Evolutionary conservation across 2,888 invertebrate species (phyloP).

Genomic region (Ichneumon xanthorius): DNA sequence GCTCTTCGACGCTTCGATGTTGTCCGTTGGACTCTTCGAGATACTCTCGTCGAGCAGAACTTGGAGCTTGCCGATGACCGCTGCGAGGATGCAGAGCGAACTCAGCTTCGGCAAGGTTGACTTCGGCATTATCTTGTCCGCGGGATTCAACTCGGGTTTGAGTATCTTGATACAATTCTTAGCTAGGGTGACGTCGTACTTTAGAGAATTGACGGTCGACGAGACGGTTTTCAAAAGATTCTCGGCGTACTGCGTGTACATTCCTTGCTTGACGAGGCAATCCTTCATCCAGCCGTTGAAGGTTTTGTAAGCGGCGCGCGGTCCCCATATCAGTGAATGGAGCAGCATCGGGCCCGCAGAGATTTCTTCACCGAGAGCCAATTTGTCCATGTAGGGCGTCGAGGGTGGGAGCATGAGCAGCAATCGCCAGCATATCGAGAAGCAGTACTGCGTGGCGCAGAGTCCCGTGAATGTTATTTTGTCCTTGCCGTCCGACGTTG

Average conservation of each 20-base stretch:
- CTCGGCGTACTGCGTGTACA: slow-evolving; percentile 92
- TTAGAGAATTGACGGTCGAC: slow-evolving; percentile 88
- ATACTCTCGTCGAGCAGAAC: slow-evolving; percentile 86
- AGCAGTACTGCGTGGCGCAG: slow-evolving; percentile 96
- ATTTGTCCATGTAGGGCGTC: slow-evolving; percentile 93
- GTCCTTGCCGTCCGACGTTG: slow-evolving; percentile 78
- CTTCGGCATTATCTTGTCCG: slow-evolving; percentile 82
- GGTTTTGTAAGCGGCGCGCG: slow-evolving; percentile 93
- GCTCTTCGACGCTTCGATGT: slow-evolving; percentile 80
- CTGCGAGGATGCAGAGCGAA: slow-evolving; percentile 91
- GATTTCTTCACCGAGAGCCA: slow-evolving; percentile 89
- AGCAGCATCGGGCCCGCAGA: slow-evolving; percentile 90
- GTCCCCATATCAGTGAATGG: slow-evolving; percentile 96
- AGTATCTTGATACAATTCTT: slow-evolving; percentile 87
- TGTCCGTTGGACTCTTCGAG: slow-evolving; percentile 79
- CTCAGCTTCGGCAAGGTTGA: slow-evolving; percentile 88
- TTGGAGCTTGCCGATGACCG: slow-evolving; percentile 91
- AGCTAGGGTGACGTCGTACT: slow-evolving; percentile 88
- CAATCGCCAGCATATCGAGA: slow-evolving; percentile 93
- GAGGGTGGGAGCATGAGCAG: slow-evolving; percentile 96
- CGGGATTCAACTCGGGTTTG: slow-evolving; percentile 85
- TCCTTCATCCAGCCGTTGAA: slow-evolving; percentile 97
- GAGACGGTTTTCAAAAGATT: slow-evolving; percentile 90
- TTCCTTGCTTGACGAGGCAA: slow-evolving; percentile 95
- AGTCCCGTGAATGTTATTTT: slow-evolving; percentile 87